Conservation (phyloP, 1,140 invertebrate species). For the Augochlora pura region DNA sequence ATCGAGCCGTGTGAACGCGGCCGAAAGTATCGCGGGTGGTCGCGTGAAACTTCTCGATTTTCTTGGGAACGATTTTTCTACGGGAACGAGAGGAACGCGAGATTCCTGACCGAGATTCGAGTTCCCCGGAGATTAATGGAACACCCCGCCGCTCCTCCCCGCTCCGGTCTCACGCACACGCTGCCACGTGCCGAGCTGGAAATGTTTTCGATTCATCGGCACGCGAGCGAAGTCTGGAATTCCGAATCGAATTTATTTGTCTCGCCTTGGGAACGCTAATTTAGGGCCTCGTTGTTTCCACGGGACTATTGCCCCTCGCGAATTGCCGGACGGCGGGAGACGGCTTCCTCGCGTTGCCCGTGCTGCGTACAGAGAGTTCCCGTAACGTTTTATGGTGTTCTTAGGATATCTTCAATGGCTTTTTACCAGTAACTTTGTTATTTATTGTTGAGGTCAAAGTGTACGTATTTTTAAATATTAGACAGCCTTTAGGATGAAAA, state of each 20-base stretch:
- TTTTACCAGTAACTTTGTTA: no score
- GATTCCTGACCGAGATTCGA: slow-evolving; percentile 53
- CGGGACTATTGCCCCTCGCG: background rate
- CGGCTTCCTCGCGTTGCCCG: no score
- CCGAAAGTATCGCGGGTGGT: no score
- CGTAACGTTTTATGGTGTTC: no score
- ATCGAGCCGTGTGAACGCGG: no score
- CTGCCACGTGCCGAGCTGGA: slow-evolving; percentile 20
- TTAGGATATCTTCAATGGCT: no score
- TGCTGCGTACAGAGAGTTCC: no score
- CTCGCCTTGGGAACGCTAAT: background rate
- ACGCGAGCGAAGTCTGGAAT: background rate
- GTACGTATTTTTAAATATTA: no score
- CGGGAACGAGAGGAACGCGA: slow-evolving; percentile 34
- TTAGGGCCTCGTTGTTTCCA: background rate
- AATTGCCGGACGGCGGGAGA: no score
- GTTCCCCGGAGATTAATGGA: slow-evolving; percentile 52
- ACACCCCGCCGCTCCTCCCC: no score
- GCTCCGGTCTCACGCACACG: slow-evolving; percentile 25
- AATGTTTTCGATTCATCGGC: slow-evolving; percentile 5
- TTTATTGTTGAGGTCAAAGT: no score
- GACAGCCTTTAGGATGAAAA: no score
- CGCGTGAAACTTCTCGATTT: background rate
- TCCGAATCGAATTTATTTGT: background rate
- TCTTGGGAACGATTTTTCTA: slow-evolving; percentile 30